Conservation (phyloP, 2,888 invertebrate genomes). For the Erynnis tages region DNA sequence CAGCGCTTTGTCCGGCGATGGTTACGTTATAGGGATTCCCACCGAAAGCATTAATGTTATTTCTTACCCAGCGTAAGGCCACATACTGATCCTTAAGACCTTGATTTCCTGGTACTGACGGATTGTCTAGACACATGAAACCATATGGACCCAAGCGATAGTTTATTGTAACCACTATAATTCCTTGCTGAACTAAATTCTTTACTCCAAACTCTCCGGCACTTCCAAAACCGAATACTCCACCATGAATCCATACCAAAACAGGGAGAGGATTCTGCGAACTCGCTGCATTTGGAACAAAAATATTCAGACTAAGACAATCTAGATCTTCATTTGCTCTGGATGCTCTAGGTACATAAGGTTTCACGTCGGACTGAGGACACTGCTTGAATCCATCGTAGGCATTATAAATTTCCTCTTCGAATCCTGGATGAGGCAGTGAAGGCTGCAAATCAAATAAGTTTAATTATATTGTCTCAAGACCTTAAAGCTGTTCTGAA, state of each 20-base stretch:
- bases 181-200: conserved; percentile 58
- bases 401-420: conserved; percentile 58
- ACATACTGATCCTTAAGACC: conserved; percentile 68
- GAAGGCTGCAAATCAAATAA: conserved; percentile 51
- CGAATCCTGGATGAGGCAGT: conserved; percentile 48
- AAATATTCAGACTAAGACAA: conserved; percentile 85
- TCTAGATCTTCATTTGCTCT: conserved; percentile 60
- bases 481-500: too few species aligned
- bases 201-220: conserved; percentile 52
- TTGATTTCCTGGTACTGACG: conserved; percentile 65
- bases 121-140: conserved; percentile 66
- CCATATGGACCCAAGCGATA: conserved; percentile 73
- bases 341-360: conserved; percentile 30
- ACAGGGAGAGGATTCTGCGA: conserved; percentile 62
- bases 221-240: conserved; percentile 54
- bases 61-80: conserved; percentile 65
- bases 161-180: conserved; percentile 66
- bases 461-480: not conserved
- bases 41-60: conserved; percentile 65
- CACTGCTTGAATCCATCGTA: conserved; percentile 57
- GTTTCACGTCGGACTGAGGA: conserved; percentile 47
- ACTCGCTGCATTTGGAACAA: conserved; percentile 60
- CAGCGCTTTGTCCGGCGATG: conserved; percentile 65
- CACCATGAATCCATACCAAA: conserved; percentile 71
- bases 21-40: conserved; percentile 72